These are phyloP conservation scores for Nyctalus aviator DNA, from an alignment of 2,797 vertebrate genomes.

Conservation along the genomic window DNA sequence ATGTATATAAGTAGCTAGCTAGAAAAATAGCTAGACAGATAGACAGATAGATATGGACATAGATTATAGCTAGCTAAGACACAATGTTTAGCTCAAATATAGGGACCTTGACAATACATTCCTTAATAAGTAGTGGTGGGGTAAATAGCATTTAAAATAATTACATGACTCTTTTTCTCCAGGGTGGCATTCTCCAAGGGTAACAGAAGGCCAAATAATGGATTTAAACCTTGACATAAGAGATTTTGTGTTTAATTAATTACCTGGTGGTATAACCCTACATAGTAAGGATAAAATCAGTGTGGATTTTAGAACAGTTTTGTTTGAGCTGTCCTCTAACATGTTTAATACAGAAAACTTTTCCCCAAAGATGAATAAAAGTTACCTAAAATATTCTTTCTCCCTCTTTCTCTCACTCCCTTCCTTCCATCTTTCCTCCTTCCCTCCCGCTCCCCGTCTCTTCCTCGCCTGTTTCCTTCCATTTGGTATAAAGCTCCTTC, in stretches of 20 bases:
- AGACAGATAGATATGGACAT: no score
- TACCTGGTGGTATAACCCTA: neutral
- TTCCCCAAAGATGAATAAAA: neutral
- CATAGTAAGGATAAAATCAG: neutral
- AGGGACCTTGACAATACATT: neutral
- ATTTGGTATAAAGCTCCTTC: neutral
- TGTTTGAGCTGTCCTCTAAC: neutral
- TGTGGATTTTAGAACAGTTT: neutral
- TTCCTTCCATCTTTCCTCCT: accelerated
- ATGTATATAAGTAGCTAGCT: neutral
- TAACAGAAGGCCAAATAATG: neutral
- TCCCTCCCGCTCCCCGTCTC: accelerated
- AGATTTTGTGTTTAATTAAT: neutral
- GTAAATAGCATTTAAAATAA: neutral
- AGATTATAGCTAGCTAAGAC: neutral
- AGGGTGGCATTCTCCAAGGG: neutral
- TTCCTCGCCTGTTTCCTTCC: accelerated
- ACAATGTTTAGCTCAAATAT: neutral
- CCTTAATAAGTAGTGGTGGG: neutral
- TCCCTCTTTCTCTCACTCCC: neutral
- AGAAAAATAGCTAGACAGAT: neutral
- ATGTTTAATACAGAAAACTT: neutral
- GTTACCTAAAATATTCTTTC: neutral
- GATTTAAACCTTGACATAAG: neutral
- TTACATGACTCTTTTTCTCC: neutral